Percentiles rank a stretch among this genome's conserved stretches.
phyloP scores from a whole-genome alignment of 1,140 invertebrate species.

The Drosophila mayri region DNA sequence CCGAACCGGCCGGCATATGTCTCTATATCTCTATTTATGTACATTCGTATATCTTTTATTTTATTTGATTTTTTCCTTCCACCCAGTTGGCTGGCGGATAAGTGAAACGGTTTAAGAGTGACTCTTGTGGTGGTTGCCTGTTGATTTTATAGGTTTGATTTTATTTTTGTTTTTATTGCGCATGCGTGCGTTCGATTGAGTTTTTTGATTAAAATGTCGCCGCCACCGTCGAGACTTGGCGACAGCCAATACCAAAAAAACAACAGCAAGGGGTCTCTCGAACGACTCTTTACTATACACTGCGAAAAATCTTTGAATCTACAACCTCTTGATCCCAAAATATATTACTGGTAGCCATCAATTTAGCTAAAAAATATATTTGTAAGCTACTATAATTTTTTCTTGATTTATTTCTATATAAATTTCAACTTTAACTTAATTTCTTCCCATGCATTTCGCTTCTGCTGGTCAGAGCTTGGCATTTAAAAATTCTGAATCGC shows the following conservation, averaged over 20 bases:
- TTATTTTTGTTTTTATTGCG: constrained; percentile 83
- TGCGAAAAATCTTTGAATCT: background rate
- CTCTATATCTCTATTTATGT: constrained; percentile 24
- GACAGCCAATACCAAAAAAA: constrained; percentile 35
- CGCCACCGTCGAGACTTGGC: constrained; percentile 63
- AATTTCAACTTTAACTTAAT: background rate
- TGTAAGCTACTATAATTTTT: too few relatives aligned
- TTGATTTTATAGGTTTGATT: constrained; percentile 75
- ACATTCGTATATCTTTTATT: background rate
- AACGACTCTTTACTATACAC: constrained; percentile 13
- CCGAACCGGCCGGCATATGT: constrained; percentile 46
- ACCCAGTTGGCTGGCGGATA: constrained; percentile 15
- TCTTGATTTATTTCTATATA: background rate
- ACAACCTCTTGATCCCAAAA: background rate
- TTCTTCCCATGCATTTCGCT: constrained; percentile 16
- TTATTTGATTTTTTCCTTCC: background rate
- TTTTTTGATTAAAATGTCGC: constrained; percentile 84
- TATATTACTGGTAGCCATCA: background rate
- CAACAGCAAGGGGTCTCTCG: constrained; percentile 41
- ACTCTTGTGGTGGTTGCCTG: constrained; percentile 33
- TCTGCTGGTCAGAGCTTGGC: constrained; percentile 67
- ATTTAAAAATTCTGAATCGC: constrained; percentile 83
- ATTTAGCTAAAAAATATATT: background rate
- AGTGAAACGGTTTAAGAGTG: constrained; percentile 66
- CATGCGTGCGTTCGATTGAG: constrained; percentile 85